Conservation (phyloP, 2,888 invertebrate species). For the Dasypogon diadema region DNA sequence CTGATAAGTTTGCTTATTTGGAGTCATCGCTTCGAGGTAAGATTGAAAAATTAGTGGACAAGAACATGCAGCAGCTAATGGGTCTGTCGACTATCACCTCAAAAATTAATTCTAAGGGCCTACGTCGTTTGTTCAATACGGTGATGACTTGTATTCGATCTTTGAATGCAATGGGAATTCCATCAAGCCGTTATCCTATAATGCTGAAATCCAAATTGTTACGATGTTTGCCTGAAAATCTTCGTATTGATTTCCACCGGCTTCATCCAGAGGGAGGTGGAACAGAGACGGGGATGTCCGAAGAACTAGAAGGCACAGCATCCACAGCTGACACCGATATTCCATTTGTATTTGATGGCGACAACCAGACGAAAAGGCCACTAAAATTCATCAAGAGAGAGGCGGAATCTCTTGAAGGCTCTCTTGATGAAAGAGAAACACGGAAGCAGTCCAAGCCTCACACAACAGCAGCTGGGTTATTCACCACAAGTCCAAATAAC, state of each 20-base stretch:
- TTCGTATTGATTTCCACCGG: slow-evolving; percentile 29
- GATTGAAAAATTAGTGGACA: neutral
- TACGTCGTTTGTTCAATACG: slow-evolving; percentile 43
- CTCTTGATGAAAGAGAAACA: neutral
- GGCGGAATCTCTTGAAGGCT: neutral
- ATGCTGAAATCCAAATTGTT: slow-evolving; percentile 46
- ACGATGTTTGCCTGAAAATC: slow-evolving; percentile 32
- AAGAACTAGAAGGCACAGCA: neutral
- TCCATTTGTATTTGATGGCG: neutral
- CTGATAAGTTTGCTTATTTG: slow-evolving; percentile 1
- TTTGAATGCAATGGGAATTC: slow-evolving; percentile 1
- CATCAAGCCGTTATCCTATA: slow-evolving; percentile 11
- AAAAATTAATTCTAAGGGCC: slow-evolving; percentile 11
- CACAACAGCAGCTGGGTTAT: slow-evolving; percentile 2
- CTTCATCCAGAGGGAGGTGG: slow-evolving; percentile 19
- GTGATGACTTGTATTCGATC: slow-evolving; percentile 39
- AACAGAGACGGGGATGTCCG: no score
- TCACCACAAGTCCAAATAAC: neutral
- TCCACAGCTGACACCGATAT: neutral
- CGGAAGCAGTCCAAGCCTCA: neutral
- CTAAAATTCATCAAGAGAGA: slow-evolving; percentile 4
- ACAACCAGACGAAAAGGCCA: neutral
- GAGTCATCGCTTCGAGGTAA: slow-evolving; percentile 30
- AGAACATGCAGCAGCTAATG: slow-evolving; percentile 46
- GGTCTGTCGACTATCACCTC: slow-evolving; percentile 14